Evolutionary conservation across 2,113 vertebrate species (phyloP), one percentile per base, ranked within the genome.

Genomic region (Anguilla japonica): DNA sequence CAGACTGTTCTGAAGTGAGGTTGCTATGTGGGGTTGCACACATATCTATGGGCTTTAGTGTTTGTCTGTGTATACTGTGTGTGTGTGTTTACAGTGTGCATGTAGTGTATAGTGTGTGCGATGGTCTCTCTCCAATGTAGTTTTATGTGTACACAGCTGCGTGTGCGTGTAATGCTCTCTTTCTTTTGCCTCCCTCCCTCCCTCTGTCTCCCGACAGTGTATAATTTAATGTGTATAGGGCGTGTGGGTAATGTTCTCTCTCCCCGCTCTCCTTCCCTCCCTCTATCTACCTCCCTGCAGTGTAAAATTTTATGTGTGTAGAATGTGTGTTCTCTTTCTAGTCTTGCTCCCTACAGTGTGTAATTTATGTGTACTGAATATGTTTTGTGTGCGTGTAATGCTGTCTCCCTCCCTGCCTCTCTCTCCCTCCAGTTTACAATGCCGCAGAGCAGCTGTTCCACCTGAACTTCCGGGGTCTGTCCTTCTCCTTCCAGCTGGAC

Each of bases 401-500:
- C 22, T 67, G 20, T 67, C 11, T 67, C 60, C 26, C 60, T 67
- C 22, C 8, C 60, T 22, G 3, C 5, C 60, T 26, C 60, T 22
- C 26, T 67, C 60, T 67, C 1, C 41, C 16, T 79, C 78, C 90
- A 99, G 98, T 99, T 91, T 99, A 99, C 94, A 99, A 99, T 93
- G 97, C 98, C 26, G 97, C 97, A 83, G 98, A 99, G 92, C 98
- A 99, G 90, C 95, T 99, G 91, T 99, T 99, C 95, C 98, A 99
- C 94, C 98, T 99, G 95, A 99, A 99, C 95, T 99, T 99, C 92
- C 96, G 98, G 92, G 98, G 98, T 91, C 94, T 99, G 84, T 99
- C 98, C 0, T 99, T 99, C 95, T 99, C 98, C 91, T 99, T 99
- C 92, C 98, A 99, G 91, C 95, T 99, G 93, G 98, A 99, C 93